Base-by-base conservation (phyloP, 2,113 vertebrate genomes). In the Leptodactylus fuscus region DNA sequence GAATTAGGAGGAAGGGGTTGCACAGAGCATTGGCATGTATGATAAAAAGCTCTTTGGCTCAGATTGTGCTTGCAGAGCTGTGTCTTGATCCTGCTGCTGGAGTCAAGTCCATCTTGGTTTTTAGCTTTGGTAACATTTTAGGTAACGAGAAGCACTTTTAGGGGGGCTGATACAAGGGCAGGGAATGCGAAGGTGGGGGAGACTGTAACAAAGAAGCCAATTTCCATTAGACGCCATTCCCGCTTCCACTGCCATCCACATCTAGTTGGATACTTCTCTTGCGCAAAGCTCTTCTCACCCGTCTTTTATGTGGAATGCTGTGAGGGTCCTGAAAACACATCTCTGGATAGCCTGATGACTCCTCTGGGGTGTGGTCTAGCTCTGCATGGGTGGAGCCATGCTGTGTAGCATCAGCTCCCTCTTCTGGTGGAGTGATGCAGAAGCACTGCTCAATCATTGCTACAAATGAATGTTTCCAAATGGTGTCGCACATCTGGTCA, bases 161-260 rank as follows among this genome's bases (percentile, higher is more conserved):
- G 4, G 27, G 46, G 9, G 76, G 5, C 24, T 18, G 27, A 15
- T 51, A 32, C 11, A 46, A 41, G 7, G 60, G 24, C 8, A 48
- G 41, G 38, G 13, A 75, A 49, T 36, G 32, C 16, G 46, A 27
- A 41, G 12, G 36, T 18, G n/a, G 34, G 55, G 3, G 41, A 27
- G n/a, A 51, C 22, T 32, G 29, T 12, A 34, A 34, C 32, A 27
- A 49, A 24, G n/a, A 29, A 55, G 16, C 1, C n/a, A 0, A 3
- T 34, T 55, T 41, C 20, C 24, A 24, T 67, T 49, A 85, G 1
- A 41, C 18, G 24, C 83, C 73, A 7, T 65, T 85, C 1, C 83
- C 73, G 16, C 83, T 85, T 12, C 83, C 83, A 6, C 83, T 85
- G 22, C 83, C 83, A 36, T 85, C 74, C 24, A 51, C 20, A 20